Base-by-base conservation (phyloP, 1,140 invertebrate genomes). In the Helicoverpa zea region DNA sequence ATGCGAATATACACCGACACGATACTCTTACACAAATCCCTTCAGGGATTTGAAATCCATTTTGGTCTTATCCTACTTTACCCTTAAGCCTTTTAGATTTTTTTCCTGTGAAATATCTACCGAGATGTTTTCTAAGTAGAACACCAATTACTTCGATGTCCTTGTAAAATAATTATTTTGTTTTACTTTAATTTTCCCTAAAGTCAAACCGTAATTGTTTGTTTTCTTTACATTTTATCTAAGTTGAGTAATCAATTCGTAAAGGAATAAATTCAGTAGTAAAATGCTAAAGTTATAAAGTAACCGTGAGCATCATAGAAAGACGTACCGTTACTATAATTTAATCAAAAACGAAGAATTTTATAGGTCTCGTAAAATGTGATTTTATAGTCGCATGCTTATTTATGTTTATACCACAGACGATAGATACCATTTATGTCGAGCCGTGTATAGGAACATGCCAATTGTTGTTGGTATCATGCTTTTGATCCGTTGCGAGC, bases 1-100 rank as follows among this genome's bases (percentile, higher is more conserved):
- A 90, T 87, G 88, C 85, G 80, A 87, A 83, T 81, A 63, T 54
- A 83, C n/a, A 79, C 72, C n/a, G 47, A 56, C 64, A 73, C 56
- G 68, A 77, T 18, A 49, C 30, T 23, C 52, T 78, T 56, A 51
- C 56, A 73, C 56, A 73, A 58, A 79, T 79, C 63, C 73, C 43
- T 78, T 23, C 7, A 35, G 14, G 47, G 51, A 66, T 35, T 9
- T 66, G 29, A 35, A 29, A 72, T 30, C 23, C 49, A 0, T 66
- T 78, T 11, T 54, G 9, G 23, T 54, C 14, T 58, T 23, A 78
- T 54, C 61, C 54, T 70, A 51, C 54, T 70, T 49, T 51, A 2
- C 13, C 4, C 9, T 56, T 43, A 68, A 66, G 51, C 61, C 51
- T 49, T 61, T 59, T 51, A 29, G 7, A 4, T 5, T 18, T n/a